phyloP scores from a whole-genome alignment of 2,113 vertebrate species.

The Trachemys scripta region DNA sequence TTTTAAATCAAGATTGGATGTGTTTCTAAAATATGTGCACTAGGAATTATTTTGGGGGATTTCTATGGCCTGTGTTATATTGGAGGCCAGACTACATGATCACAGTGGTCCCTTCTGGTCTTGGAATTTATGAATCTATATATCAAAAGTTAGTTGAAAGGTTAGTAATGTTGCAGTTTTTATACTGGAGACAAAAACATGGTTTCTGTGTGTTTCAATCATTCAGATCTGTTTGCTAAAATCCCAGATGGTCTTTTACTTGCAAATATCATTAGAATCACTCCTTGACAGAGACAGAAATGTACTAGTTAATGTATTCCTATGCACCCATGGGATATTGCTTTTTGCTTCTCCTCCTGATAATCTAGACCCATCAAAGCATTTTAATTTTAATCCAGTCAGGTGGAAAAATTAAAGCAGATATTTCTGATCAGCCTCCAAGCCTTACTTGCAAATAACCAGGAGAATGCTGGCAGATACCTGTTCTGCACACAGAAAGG shows the following conservation, averaged over 20 bases:
- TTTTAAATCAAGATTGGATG: neutral
- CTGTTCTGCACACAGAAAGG: neutral
- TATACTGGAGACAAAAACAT: neutral
- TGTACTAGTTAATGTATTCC: neutral
- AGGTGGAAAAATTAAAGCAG: neutral
- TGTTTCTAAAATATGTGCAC: neutral
- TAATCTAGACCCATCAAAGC: neutral
- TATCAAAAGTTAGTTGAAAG: constrained; percentile 4
- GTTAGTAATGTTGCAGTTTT: neutral
- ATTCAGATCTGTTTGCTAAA: neutral
- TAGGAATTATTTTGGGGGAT: neutral
- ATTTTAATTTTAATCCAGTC: constrained; percentile 12
- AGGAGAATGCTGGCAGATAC: neutral
- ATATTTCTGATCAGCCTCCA: neutral
- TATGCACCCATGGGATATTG: neutral
- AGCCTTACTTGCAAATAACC: neutral
- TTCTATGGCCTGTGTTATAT: neutral
- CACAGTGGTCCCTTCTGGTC: neutral
- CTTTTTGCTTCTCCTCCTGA: neutral
- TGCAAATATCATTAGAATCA: neutral
- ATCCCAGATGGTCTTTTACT: neutral
- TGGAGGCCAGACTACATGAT: neutral
- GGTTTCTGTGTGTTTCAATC: neutral
- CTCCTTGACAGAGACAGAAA: neutral
- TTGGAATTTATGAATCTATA: neutral